Evolutionary conservation across 2,113 vertebrate species (phyloP).

Genomic region (Cyanistes caeruleus): DNA sequence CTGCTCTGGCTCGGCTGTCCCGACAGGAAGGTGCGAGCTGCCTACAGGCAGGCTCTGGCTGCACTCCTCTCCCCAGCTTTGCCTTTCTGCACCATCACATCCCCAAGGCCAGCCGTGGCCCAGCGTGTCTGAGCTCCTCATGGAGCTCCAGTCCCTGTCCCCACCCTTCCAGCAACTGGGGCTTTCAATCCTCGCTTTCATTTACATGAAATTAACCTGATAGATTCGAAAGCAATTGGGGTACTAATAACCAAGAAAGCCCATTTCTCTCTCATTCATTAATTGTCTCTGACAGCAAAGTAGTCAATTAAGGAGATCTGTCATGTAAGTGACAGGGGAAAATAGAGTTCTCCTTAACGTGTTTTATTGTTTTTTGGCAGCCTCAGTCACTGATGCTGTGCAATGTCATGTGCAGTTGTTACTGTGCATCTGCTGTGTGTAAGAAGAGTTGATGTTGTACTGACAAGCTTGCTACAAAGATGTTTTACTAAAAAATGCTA

Average conservation of each 20-base stretch:
- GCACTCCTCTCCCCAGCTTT: background rate
- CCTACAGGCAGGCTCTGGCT: rapidly evolving
- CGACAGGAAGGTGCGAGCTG: background rate
- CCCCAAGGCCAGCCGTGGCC: background rate
- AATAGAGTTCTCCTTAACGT: rapidly evolving
- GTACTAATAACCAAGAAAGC: background rate
- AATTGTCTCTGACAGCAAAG: background rate
- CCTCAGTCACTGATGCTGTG: background rate
- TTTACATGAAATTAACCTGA: background rate
- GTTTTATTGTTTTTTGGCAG: background rate
- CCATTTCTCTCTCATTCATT: background rate
- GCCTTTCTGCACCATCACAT: background rate
- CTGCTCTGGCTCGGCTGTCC: rapidly evolving
- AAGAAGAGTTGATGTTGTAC: rapidly evolving
- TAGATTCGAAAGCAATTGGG: background rate
- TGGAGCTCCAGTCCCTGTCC: background rate
- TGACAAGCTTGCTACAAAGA: background rate
- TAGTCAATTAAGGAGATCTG: background rate
- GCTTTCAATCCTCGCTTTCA: background rate
- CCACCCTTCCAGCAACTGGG: background rate
- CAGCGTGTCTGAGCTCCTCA: background rate
- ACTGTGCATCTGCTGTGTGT: background rate
- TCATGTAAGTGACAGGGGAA: background rate
- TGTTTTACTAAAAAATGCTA: background rate
- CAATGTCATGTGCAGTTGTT: background rate